A percentile compares a stretch with the other conserved stretches of the same genome.
These are phyloP conservation scores for Cynocephalus volans DNA, from an alignment of 2,113 vertebrate species.

Conservation along the genomic window DNA sequence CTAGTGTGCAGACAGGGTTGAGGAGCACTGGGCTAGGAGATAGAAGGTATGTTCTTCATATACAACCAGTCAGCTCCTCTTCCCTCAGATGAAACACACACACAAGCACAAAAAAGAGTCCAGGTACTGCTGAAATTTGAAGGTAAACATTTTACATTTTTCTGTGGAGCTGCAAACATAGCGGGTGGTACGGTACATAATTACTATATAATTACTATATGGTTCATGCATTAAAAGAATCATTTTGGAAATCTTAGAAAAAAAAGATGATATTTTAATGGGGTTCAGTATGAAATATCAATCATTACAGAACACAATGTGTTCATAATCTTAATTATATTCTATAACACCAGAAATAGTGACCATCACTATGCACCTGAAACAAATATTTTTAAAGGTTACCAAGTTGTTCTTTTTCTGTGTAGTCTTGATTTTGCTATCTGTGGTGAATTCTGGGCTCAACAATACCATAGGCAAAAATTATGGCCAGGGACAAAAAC, in stretches of 20 bases:
- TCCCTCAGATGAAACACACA: not conserved
- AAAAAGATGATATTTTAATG: not conserved
- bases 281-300: not conserved
- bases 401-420: not conserved
- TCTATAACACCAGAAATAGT: not conserved
- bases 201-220: not conserved
- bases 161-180: not conserved
- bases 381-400: not conserved
- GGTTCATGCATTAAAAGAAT: not conserved
- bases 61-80: not conserved
- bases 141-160: not conserved
- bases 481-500: not conserved
- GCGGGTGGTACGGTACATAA: not conserved
- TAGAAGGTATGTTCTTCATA: not conserved
- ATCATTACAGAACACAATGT: not conserved
- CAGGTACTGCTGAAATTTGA: not conserved
- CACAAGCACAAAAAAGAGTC: not conserved
- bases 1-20: not conserved
- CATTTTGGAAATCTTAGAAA: not conserved
- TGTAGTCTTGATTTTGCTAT: slow-evolving; percentile 16
- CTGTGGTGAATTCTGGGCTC: not conserved
- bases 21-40: not conserved
- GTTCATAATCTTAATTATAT: not conserved
- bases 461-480: not conserved
- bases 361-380: not conserved